Conservation (phyloP, 2,888 invertebrate genomes). For the Callyntrura sp. region DNA sequence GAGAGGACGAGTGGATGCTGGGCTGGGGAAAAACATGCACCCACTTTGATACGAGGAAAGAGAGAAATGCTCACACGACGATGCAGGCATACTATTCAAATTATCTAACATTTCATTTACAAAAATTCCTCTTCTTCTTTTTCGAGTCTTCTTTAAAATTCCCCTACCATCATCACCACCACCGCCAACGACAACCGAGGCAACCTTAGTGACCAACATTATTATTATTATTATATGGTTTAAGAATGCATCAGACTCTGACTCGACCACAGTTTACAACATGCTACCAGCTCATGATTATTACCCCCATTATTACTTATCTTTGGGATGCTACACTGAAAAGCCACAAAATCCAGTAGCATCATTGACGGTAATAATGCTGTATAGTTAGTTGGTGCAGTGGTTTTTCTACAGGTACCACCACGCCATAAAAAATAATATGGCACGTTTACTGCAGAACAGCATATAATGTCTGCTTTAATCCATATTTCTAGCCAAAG, state of each 20-base stretch:
- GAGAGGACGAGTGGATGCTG: not conserved
- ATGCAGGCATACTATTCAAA: constrained; percentile 20
- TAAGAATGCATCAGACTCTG: not conserved
- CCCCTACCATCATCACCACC: not conserved
- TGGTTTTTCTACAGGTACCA: not conserved
- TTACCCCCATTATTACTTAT: constrained; percentile 39
- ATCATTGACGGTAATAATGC: constrained; percentile 7
- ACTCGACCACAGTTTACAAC: constrained; percentile 61
- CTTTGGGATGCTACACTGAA: constrained; percentile 1
- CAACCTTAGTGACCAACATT: constrained; percentile 36
- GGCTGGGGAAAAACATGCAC: not conserved
- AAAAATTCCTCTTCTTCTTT: constrained; percentile 5
- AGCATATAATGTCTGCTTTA: not conserved
- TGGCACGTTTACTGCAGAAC: not conserved
- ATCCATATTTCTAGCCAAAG: not conserved
- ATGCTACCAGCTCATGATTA: constrained; percentile 27
- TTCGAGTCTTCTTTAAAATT: not conserved
- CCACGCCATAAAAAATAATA: not conserved
- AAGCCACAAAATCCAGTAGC: constrained; percentile 64
- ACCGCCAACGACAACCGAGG: constrained; percentile 32
- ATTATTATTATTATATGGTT: constrained; percentile 42
- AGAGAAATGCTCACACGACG: not conserved
- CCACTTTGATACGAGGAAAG: constrained; percentile 13
- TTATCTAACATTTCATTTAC: not conserved
- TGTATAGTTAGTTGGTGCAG: constrained; percentile 20